phyloP scores from a whole-genome alignment of 1,140 invertebrate species.

The Oncopodura yosiiana region DNA sequence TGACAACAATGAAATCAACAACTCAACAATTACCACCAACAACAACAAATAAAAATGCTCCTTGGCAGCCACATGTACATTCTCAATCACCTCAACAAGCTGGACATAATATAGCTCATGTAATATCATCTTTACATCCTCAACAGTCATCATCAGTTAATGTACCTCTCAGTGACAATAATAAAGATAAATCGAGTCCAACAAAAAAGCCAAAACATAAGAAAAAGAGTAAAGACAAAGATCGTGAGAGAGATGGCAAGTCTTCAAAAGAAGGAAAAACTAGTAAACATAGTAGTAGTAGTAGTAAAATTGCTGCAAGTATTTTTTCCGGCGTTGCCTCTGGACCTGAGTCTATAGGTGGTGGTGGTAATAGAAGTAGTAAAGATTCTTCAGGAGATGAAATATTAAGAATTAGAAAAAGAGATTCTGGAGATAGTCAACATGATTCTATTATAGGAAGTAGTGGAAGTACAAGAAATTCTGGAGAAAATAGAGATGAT shows the following conservation, averaged over 20 bases:
- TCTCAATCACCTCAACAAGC: slow-evolving; percentile 15
- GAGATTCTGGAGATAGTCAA: slow-evolving; percentile 54
- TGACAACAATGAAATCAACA: slow-evolving; percentile 24
- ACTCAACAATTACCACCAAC: background rate
- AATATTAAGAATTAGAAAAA: too few relatives aligned
- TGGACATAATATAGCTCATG: slow-evolving; percentile 18
- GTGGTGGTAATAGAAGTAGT: slow-evolving; percentile 8
- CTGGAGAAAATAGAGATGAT: slow-evolving; percentile 52
- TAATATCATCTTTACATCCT: slow-evolving; percentile 30
- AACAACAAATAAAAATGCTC: slow-evolving; percentile 22
- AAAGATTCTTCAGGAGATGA: too few relatives aligned
- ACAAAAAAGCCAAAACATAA: slow-evolving; percentile 42
- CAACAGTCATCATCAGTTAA: slow-evolving; percentile 3
- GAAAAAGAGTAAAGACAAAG: slow-evolving; percentile 42
- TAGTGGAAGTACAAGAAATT: slow-evolving; percentile 43
- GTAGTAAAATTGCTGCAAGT: background rate
- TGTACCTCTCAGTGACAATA: background rate
- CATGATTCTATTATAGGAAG: slow-evolving; percentile 58
- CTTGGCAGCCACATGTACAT: slow-evolving; percentile 34
- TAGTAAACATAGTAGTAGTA: background rate
- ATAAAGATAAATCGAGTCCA: slow-evolving; percentile 1
- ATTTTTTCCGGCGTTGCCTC: slow-evolving; percentile 13
- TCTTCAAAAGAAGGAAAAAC: background rate
- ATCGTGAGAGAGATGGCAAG: slow-evolving; percentile 18
- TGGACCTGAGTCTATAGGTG: slow-evolving; percentile 13